Percentiles rank a stretch among this genome's conserved stretches.
Conservation (phyloP, 2,113 vertebrate genomes). For the Dascyllus trimaculatus region DNA sequence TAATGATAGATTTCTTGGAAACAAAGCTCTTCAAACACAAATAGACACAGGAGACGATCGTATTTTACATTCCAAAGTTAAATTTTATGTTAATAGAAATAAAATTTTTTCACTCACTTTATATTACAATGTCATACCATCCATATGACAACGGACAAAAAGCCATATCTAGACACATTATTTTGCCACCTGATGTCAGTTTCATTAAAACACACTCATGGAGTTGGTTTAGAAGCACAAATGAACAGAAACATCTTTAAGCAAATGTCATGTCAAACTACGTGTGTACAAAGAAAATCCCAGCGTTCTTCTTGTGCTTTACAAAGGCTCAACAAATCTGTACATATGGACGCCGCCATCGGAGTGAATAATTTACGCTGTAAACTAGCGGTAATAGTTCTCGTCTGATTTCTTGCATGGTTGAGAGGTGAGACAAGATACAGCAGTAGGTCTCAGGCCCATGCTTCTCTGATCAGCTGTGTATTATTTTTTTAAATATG, state of each 20-base stretch:
- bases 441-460: constrained; percentile 25
- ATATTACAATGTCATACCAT: constrained; percentile 76
- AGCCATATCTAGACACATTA: constrained; percentile 46
- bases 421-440: constrained; percentile 8
- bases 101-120: constrained; percentile 72
- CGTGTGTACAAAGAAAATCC: constrained; percentile 46
- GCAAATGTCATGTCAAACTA: constrained; percentile 61
- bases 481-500: constrained; percentile 1
- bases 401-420: not conserved
- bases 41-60: constrained; percentile 28
- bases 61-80: constrained; percentile 82
- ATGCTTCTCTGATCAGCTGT: constrained; percentile 15
- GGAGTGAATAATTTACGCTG: constrained; percentile 23
- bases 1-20: not conserved
- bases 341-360: constrained; percentile 38
- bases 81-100: constrained; percentile 80
- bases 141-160: constrained; percentile 70
- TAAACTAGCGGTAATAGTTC: not conserved
- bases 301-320: constrained; percentile 64
- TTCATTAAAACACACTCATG: constrained; percentile 64
- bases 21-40: not conserved
- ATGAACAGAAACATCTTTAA: constrained; percentile 59
- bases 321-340: constrained; percentile 63
- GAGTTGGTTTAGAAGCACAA: constrained; percentile 72
- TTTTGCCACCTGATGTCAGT: constrained; percentile 46